Evolutionary conservation across 2,113 vertebrate species (phyloP).

Genomic region (Campylomormyrus tamandua): DNA sequence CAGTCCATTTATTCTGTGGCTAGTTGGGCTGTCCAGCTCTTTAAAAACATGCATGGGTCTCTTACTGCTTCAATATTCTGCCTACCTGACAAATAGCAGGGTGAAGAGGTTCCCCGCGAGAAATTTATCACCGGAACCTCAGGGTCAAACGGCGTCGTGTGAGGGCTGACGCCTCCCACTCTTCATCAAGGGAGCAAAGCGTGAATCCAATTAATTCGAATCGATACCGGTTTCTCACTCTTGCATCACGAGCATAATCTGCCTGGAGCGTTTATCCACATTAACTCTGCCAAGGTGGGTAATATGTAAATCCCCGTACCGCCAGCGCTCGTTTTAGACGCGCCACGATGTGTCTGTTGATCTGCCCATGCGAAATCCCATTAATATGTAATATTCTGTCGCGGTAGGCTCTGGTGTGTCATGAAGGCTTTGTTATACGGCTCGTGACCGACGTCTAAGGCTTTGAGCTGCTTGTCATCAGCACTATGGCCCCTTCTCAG

Average conservation of each 20-base stretch:
- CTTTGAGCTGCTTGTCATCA: background rate
- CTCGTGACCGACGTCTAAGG: background rate
- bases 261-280: background rate
- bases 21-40: background rate
- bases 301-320: background rate
- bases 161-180: background rate
- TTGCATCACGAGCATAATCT: conserved; percentile 1
- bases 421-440: background rate
- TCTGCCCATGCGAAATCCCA: background rate
- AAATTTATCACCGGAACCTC: background rate
- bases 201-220: conserved; percentile 10
- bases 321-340: background rate
- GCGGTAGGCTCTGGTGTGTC: background rate
- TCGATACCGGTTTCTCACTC: conserved; percentile 1
- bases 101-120: background rate
- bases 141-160: background rate
- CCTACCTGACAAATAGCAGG: background rate
- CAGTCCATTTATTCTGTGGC: background rate
- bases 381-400: background rate
- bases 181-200: background rate
- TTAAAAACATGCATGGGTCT: background rate
- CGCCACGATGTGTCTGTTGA: background rate
- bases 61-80: background rate
- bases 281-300: background rate
- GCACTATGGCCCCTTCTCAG: background rate